Conservation (phyloP, 2,113 vertebrate species). For the Poeciliopsis prolifica region DNA sequence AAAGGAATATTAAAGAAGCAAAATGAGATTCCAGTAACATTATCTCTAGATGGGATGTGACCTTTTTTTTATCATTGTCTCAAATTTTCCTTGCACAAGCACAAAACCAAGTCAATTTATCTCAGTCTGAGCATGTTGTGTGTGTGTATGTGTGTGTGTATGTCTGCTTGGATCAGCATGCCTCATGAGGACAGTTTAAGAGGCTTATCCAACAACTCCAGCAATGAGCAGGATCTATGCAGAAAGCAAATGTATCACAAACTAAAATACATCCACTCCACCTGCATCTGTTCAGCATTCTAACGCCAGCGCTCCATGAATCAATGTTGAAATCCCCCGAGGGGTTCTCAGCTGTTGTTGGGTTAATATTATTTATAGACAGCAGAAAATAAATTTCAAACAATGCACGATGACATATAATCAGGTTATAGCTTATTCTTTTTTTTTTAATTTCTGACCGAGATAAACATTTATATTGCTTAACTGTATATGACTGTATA, state of each 20-base stretch:
- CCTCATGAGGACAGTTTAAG: constrained; percentile 47
- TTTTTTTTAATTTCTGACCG: not conserved
- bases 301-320: not conserved
- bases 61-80: not conserved
- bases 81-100: not conserved
- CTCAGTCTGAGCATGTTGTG: constrained; percentile 13
- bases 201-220: constrained; percentile 18
- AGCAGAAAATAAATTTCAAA: not conserved
- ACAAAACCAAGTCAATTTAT: not conserved
- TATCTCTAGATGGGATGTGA: not conserved
- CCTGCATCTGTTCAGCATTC: constrained; percentile 10
- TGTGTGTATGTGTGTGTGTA: constrained; percentile 1
- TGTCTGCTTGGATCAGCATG: constrained; percentile 11
- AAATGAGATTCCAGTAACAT: not conserved
- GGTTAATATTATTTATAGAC: not conserved
- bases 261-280: not conserved
- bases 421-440: not conserved
- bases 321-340: not conserved
- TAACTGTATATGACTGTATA: not conserved
- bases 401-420: constrained; percentile 11
- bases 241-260: constrained; percentile 3
- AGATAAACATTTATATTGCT: not conserved
- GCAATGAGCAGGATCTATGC: constrained; percentile 8
- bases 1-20: not conserved
- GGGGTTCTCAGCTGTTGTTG: not conserved